Evolutionary conservation across 2,113 vertebrate species (phyloP).

Genomic region (Aphyosemion australe): DNA sequence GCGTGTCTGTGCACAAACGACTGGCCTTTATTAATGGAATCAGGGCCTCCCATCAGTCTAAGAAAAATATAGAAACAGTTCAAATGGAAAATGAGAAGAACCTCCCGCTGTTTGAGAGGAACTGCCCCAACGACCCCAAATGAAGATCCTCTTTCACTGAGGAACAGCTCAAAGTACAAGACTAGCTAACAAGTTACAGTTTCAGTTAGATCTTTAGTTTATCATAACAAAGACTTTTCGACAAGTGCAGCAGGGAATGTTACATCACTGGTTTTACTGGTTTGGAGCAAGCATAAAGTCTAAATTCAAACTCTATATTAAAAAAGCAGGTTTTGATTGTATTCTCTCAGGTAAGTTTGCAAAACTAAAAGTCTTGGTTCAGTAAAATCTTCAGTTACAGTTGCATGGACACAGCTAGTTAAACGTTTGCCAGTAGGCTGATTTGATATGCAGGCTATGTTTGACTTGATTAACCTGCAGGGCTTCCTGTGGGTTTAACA

Average conservation of each 20-base stretch:
- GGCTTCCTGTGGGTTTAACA: conserved; percentile 12
- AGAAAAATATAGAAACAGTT: conserved; percentile 30
- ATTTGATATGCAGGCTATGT: conserved; percentile 23
- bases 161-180: conserved; percentile 6
- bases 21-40: conserved; percentile 49
- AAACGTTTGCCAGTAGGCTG: conserved; percentile 40
- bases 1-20: conserved; percentile 20
- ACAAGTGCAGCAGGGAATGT: conserved; percentile 6
- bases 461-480: conserved; percentile 3
- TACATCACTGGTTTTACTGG: not conserved
- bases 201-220: not conserved
- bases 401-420: conserved; percentile 24
- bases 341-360: not conserved
- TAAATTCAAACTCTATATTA: not conserved
- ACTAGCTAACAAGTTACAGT: conserved; percentile 7
- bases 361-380: not conserved
- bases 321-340: too few species aligned
- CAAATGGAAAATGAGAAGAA: conserved; percentile 35
- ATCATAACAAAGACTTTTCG: conserved; percentile 1
- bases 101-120: conserved; percentile 23
- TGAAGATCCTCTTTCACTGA: conserved; percentile 29
- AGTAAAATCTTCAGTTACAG: not conserved
- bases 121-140: conserved; percentile 32
- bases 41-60: conserved; percentile 38
- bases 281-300: not conserved